A percentile compares a stretch with the other conserved stretches of the same genome.
These are phyloP conservation scores for Ectemnius cavifrons DNA, from an alignment of 2,888 invertebrate genomes.

Conservation along the genomic window DNA sequence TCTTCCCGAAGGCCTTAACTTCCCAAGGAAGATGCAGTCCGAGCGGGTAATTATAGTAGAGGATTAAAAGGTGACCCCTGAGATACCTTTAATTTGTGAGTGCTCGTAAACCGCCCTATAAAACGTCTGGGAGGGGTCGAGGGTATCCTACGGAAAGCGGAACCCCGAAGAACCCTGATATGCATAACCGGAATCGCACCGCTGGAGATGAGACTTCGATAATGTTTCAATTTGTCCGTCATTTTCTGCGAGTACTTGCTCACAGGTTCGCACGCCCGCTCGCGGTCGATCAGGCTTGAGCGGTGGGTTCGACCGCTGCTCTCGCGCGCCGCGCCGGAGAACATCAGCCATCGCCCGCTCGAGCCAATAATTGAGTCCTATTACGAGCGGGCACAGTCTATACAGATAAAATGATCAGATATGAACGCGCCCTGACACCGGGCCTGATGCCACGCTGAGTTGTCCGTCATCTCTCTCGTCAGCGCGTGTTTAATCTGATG, in stretches of 20 bases:
- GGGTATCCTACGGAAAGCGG: not conserved
- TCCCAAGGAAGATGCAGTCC: no score
- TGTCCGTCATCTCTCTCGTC: constrained; percentile 22
- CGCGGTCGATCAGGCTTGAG: not conserved
- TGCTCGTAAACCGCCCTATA: no score
- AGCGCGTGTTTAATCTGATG: constrained; percentile 15
- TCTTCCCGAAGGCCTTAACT: no score
- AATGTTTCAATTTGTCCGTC: constrained; percentile 44
- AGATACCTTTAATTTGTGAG: no score
- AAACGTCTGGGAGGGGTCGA: not conserved
- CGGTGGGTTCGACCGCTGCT: constrained; percentile 3
- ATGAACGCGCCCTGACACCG: constrained; percentile 21
- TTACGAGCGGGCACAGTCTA: constrained; percentile 22
- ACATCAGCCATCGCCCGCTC: constrained; percentile 46
- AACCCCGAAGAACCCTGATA: not conserved
- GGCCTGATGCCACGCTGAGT: constrained; percentile 23
- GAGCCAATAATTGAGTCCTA: constrained; percentile 40
- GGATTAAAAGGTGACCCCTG: no score
- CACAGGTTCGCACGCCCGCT: constrained; percentile 24
- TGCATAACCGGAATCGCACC: not conserved
- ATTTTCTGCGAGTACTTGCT: constrained; percentile 5
- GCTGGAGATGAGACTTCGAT: constrained; percentile 6
- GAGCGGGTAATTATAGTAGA: no score
- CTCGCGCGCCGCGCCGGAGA: constrained; percentile 20
- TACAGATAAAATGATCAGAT: constrained; percentile 29